Conservation (phyloP, 2,888 invertebrate genomes). For the Dendrolimus pini region DNA sequence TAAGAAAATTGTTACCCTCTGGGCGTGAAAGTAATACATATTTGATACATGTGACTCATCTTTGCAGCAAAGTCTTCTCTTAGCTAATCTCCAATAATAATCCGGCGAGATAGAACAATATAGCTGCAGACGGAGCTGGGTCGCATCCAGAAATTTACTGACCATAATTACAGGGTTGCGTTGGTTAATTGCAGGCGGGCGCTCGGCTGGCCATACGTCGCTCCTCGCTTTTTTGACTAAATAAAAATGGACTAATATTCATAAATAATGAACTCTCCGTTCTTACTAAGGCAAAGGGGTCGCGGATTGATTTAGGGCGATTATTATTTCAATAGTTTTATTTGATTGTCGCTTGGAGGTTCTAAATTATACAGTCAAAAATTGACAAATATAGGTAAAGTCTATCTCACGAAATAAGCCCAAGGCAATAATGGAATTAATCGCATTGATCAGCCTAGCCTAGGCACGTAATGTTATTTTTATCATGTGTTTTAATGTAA, state of each 20-base stretch:
- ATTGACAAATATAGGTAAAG: no score
- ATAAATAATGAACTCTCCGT: constrained; percentile 73
- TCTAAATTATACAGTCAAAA: no score
- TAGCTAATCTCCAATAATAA: constrained; percentile 56
- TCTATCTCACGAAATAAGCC: no score
- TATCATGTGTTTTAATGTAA: no score
- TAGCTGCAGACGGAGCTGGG: constrained; percentile 54
- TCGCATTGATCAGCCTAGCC: no score
- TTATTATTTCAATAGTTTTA: constrained; percentile 47
- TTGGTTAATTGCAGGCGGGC: constrained; percentile 86
- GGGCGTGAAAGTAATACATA: no score
- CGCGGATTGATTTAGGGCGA: constrained; percentile 60
- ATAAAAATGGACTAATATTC: constrained; percentile 77
- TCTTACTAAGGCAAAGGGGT: constrained; percentile 54
- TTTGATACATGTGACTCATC: no score
- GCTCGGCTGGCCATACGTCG: constrained; percentile 49
- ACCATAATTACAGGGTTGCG: constrained; percentile 90
- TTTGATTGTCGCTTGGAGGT: no score
- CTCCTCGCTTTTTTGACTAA: constrained; percentile 68
- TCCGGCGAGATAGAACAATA: constrained; percentile 65
- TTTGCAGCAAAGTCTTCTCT: constrained; percentile 21
- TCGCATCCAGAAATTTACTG: constrained; percentile 88
- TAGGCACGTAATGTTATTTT: no score
- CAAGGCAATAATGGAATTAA: no score
- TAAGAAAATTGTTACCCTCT: no score